A percentile compares a stretch with the other conserved stretches of the same genome.
Conservation (phyloP, 2,797 vertebrate genomes). For the Malacoraja senta region DNA sequence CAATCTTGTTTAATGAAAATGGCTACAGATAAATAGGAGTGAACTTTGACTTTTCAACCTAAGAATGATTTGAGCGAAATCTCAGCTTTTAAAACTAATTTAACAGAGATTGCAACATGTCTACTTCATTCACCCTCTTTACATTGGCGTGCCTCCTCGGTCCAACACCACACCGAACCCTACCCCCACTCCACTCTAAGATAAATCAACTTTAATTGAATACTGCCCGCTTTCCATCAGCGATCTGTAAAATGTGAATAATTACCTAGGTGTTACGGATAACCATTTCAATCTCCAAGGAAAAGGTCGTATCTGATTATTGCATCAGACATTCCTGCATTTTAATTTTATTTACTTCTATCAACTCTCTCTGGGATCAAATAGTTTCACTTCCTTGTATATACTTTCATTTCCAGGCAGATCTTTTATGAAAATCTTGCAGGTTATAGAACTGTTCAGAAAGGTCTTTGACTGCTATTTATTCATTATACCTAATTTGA, state of each 20-base stretch:
- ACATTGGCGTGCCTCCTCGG: not conserved
- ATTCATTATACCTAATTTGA: not conserved
- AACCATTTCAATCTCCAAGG: not conserved
- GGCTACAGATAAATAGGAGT: not conserved
- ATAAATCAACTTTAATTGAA: slow-evolving; percentile 33
- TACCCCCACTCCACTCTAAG: not conserved
- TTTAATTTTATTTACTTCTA: not conserved
- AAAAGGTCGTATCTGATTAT: not conserved
- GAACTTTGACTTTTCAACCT: not conserved
- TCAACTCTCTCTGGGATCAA: not conserved
- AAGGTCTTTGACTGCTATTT: not conserved
- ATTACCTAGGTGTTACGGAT: slow-evolving; percentile 13
- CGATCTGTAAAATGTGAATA: not conserved
- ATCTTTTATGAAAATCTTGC: not conserved
- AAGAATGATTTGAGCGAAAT: slow-evolving; percentile 28
- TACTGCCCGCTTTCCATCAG: slow-evolving; percentile 6
- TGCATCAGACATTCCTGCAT: not conserved
- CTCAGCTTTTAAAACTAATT: not conserved
- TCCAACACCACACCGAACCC: too few relatives aligned
- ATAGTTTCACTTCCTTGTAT: not conserved
- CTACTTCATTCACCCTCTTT: not conserved
- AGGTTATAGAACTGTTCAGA: not conserved
- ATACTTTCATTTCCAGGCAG: not conserved
- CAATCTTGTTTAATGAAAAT: slow-evolving; percentile 24
- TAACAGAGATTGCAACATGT: not conserved